Evolutionary conservation across 2,113 vertebrate species (phyloP).

Genomic region (Amblyornis subalaris): DNA sequence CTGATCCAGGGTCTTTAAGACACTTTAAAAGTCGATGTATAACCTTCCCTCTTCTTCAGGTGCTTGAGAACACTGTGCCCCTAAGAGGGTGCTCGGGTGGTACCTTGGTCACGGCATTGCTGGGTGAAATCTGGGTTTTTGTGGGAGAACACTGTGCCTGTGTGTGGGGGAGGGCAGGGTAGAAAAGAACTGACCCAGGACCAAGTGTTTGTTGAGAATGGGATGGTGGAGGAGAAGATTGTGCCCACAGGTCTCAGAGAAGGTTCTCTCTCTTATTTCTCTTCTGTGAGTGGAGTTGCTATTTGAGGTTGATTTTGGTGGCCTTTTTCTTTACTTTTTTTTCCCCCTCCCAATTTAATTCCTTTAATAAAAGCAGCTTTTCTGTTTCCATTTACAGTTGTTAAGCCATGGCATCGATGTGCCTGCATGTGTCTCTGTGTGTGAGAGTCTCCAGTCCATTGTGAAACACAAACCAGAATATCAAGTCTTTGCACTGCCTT

Average conservation of each 20-base stretch:
- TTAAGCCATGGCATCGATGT: background rate
- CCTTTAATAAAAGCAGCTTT: background rate
- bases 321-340: background rate
- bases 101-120: background rate
- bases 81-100: background rate
- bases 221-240: background rate
- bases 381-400: background rate
- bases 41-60: background rate
- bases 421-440: background rate
- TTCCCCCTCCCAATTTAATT: background rate
- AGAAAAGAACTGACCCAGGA: background rate
- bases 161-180: background rate
- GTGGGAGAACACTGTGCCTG: accelerated
- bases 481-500: constrained; percentile 18
- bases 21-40: background rate
- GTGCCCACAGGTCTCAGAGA: background rate
- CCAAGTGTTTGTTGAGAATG: background rate
- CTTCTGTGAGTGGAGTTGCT: background rate
- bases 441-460: background rate
- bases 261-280: background rate
- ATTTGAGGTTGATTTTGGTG: background rate
- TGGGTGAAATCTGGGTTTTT: background rate
- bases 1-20: background rate
- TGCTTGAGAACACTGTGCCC: background rate
- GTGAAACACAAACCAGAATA: constrained; percentile 38